Conservation (phyloP, 2,888 invertebrate genomes). For the Autographa pulchrina region DNA sequence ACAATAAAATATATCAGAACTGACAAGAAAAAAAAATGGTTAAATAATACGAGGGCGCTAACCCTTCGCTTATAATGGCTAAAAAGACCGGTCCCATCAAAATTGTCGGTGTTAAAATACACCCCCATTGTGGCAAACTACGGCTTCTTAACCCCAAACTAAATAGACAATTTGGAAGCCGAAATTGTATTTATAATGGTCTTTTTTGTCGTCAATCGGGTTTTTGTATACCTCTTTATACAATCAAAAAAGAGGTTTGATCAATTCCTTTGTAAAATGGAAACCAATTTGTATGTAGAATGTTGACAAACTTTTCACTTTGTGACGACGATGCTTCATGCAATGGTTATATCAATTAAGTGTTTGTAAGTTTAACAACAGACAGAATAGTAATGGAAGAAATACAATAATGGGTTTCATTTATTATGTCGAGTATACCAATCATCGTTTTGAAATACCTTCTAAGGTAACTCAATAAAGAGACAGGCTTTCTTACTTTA, state of each 20-base stretch:
- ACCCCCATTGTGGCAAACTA: slow-evolving; percentile 81
- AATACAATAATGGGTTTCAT: background rate
- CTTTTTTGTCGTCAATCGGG: slow-evolving; percentile 75
- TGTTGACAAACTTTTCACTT: slow-evolving; percentile 44
- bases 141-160: slow-evolving; percentile 86
- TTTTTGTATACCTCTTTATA: slow-evolving; percentile 66
- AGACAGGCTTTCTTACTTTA: too few relatives aligned
- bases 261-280: slow-evolving; percentile 61
- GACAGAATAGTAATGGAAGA: background rate
- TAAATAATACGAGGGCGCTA: slow-evolving; percentile 66
- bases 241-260: slow-evolving; percentile 64
- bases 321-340: slow-evolving; percentile 21
- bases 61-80: slow-evolving; percentile 77
- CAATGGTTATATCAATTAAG: slow-evolving; percentile 12
- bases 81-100: slow-evolving; percentile 78
- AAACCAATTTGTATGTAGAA: slow-evolving; percentile 52
- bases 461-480: too few relatives aligned
- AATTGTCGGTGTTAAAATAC: slow-evolving; percentile 86
- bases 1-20: slow-evolving; percentile 42
- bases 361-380: slow-evolving; percentile 18
- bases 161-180: slow-evolving; percentile 83
- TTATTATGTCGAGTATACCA: background rate
- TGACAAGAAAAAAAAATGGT: slow-evolving; percentile 44
- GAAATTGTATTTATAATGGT: slow-evolving; percentile 83
- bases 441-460: background rate